Base-by-base conservation (phyloP, 2,113 vertebrate species). In the Galbula dea region DNA sequence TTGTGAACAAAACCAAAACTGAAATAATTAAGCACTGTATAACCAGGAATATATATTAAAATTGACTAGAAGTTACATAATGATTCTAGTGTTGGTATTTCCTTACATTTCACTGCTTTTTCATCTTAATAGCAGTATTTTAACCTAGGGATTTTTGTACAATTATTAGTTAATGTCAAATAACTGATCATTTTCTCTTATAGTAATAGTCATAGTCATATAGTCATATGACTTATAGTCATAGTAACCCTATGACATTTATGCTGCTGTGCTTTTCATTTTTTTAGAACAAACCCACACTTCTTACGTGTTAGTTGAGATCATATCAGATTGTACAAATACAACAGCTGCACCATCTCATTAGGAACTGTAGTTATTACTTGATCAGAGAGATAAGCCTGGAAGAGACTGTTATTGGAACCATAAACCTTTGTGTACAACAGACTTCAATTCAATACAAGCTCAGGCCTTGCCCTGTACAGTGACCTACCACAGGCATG, bases 111-210 rank as follows among this genome's bases (percentile, higher is more conserved):
- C 37, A 61, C 6, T 65, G 29, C 4, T 83, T 83, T 93, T 61
- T 63, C 8, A 34, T 68, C 41, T 58, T 73, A 43, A 26, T 41
- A 73, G 52, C 7, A 49, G 19, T 23, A 8, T 48, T 88, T 78
- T n/a, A 37, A 39, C 12, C 45, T 12, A 37, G 5, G 4, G 2
- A 37, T 43, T 80, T 66, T 52, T 61, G 8, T 24, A 34, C 11
- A 63, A 52, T 32, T 55, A 57, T 27, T 88, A 72, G 23, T 43
- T 55, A 43, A 80, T 39, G 30, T 8, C 17, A 76, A 90, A 46
- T 67, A 78, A 79, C 3, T 0, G 2, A 59, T 23, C 0, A 16
- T n/a, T n/a, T n/a, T n/a, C n/a, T n/a, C n/a, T n/a, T n/a, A n/a
- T n/a, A n/a, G n/a, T n/a, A n/a, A n/a, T n/a, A n/a, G n/a, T n/a